Evolutionary conservation across 2,888 invertebrate species (phyloP), one percentile per base, ranked within the genome.

Genomic region (Polydrusus pterygomalis): DNA sequence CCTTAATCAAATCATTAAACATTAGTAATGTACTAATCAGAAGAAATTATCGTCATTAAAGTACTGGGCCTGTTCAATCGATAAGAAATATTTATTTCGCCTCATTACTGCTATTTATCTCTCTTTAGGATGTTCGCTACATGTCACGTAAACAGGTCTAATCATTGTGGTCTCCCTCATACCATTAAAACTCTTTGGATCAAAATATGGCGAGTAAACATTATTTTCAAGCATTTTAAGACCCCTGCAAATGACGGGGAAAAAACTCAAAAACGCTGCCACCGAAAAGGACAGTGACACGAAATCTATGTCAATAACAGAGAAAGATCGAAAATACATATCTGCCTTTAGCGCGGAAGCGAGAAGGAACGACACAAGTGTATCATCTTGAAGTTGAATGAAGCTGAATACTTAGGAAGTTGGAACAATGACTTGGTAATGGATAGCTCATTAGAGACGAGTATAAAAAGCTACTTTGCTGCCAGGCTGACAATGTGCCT

Each of bases 361-460:
- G 7, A n/a, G 3, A n/a, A 25, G 3, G 17, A 2, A n/a, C 30
- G 20, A 51, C 11, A 54, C 30, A n/a, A 13, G 54, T 11, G 25
- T 54, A 54, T 20, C 60, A 58, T 69, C 45, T 63, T 49, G 63
- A 70, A 70, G 51, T 51, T 51, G 58, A 74, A 54, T 63, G n/a
- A 54, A 54, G 51, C 49, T 49, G 56, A 73, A 51, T 62, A 20
- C 18, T 20, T 18, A 54, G 69, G 63, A 76, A 76, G 76, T 72
- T 45, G 18, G 65, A 77, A 77, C 77, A 77, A 77, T 77, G 70
- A 70, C 70, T 75, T 43, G 30, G 73, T 74, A 74, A 77, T 77
- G 73, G 77, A 77, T 77, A 77, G 62, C 67, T 77, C 51, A 77
- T 77, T 77, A 73, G 67, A 58, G 70, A 70, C 67, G 73, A 60